Conservation (phyloP, 1,140 invertebrate species). For the Cotesia vestalis region DNA sequence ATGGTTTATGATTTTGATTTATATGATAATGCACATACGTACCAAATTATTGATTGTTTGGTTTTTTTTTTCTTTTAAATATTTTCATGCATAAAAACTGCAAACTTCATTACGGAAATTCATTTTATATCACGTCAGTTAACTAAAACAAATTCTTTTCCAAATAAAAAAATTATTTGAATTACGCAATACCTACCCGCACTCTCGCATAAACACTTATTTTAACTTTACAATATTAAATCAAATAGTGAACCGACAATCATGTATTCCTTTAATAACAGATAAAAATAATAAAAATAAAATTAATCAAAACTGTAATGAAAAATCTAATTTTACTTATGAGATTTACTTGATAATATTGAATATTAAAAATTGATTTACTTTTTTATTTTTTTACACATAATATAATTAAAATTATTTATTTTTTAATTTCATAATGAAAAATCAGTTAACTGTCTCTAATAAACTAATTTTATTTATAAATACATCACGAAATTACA, state of each 20-base stretch:
- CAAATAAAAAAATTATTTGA: constrained; percentile 12
- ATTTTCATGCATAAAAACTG: constrained; percentile 28
- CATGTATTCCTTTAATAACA: constrained; percentile 47
- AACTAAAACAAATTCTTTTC: constrained; percentile 15
- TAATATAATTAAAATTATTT: no score
- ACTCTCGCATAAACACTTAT: constrained; percentile 24
- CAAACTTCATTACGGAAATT: constrained; percentile 22
- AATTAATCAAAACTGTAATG: neutral
- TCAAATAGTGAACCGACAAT: constrained; percentile 54
- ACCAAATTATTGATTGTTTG: constrained; percentile 24
- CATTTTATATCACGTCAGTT: constrained; percentile 15
- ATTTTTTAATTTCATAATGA: no score
- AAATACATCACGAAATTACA: no score
- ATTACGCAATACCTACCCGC: constrained; percentile 30
- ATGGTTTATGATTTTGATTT: constrained; percentile 12
- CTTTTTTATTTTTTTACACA: no score
- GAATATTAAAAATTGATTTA: no score
- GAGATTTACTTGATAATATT: no score
- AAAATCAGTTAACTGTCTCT: no score
- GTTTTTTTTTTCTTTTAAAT: neutral
- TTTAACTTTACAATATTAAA: constrained; percentile 18
- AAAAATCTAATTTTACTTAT: no score
- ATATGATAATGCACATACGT: constrained; percentile 28
- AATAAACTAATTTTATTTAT: no score
- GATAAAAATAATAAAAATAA: constrained; percentile 15